Conservation (phyloP, 2,888 invertebrate genomes). For the Netelia fuscicornis region DNA sequence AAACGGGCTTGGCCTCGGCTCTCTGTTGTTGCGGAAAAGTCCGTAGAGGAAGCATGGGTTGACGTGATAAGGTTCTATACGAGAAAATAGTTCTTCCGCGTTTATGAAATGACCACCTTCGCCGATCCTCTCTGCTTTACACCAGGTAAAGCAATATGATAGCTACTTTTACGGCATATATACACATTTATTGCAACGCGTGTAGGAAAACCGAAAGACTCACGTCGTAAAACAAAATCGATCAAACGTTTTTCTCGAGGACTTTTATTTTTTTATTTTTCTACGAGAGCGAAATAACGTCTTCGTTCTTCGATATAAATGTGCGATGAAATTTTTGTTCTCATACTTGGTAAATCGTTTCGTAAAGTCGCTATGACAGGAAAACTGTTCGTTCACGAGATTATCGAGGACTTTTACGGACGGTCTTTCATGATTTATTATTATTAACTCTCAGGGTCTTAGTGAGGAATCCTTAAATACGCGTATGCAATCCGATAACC, state of each 20-base stretch:
- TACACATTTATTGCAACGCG: constrained; percentile 5
- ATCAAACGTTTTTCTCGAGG: constrained; percentile 15
- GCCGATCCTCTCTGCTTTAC: background rate
- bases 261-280: background rate
- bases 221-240: constrained; percentile 6
- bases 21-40: background rate
- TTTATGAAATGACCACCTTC: constrained; percentile 11
- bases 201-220: background rate
- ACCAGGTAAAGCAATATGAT: background rate
- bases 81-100: constrained; percentile 8
- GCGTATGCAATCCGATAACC: no score
- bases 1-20: constrained; percentile 3
- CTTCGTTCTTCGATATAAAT: background rate
- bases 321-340: background rate
- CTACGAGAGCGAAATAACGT: background rate
- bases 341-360: background rate
- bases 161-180: constrained; percentile 4
- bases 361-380: background rate
- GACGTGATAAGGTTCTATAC: constrained; percentile 28
- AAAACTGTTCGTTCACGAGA: background rate
- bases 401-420: no score
- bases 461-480: no score
- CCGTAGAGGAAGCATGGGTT: background rate
- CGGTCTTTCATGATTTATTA: no score
- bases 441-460: no score